Percentiles rank a stretch among this genome's conserved stretches.
These are phyloP conservation scores for Ahaetulla prasina DNA, from an alignment of 2,113 vertebrate species.

Conservation along the genomic window DNA sequence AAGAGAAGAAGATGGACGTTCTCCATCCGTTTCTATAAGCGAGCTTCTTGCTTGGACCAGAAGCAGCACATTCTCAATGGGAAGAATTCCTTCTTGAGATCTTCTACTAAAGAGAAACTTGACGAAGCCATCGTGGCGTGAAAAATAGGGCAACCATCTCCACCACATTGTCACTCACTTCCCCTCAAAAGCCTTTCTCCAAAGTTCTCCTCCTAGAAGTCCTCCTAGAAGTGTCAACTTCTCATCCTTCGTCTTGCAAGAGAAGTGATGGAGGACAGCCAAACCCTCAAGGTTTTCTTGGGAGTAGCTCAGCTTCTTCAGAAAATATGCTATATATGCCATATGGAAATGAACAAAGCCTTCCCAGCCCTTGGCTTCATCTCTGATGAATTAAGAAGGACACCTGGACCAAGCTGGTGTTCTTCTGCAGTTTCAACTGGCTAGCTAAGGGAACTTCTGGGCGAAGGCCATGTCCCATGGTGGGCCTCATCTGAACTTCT, in stretches of 20 bases:
- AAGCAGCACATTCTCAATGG: neutral
- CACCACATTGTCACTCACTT: neutral
- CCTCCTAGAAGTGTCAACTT: neutral
- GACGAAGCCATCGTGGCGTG: neutral
- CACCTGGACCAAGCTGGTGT: neutral
- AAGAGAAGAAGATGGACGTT: neutral
- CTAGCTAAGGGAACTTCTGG: neutral
- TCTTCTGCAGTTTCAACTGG: neutral
- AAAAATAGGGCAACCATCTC: neutral
- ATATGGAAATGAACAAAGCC: neutral
- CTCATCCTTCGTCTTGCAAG: neutral
- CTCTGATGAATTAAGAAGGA: neutral
- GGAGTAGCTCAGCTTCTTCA: neutral
- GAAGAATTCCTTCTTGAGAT: neutral
- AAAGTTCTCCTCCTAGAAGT: neutral
- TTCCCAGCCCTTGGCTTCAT: neutral
- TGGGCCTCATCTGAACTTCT: neutral
- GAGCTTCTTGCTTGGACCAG: neutral
- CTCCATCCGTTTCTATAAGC: neutral
- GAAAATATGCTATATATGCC: neutral
- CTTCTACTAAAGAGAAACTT: neutral
- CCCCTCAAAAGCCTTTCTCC: neutral
- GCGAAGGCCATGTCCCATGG: neutral
- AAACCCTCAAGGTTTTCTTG: neutral
- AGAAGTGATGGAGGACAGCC: neutral